Conservation (phyloP, 1,140 invertebrate species). For the Bombyx mori region DNA sequence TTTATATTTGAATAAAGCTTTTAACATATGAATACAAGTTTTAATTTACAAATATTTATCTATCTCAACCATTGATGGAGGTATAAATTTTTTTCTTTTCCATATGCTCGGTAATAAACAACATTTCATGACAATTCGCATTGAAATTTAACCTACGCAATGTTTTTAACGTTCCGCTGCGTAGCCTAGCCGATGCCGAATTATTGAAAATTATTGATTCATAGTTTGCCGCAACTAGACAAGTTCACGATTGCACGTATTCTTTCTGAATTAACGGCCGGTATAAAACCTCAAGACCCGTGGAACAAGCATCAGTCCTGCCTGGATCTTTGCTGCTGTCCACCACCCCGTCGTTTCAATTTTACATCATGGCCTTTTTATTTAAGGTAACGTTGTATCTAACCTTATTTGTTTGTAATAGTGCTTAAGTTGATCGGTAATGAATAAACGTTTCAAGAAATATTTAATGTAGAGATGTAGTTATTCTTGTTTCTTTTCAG, state of each 20-base stretch:
- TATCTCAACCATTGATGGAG: no score
- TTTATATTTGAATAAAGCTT: no score
- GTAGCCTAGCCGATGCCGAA: slow-evolving; percentile 33
- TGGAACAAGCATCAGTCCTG: slow-evolving; percentile 39
- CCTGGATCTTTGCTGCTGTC: slow-evolving; percentile 23
- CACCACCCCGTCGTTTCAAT: slow-evolving; percentile 7
- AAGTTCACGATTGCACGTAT: slow-evolving; percentile 50
- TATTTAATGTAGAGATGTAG: no score
- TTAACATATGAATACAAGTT: no score
- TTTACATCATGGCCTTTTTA: slow-evolving; percentile 46
- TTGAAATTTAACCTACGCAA: slow-evolving; percentile 29
- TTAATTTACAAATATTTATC: no score
- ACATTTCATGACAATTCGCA: neutral
- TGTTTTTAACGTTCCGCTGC: slow-evolving; percentile 27
- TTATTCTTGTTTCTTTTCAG: no score
- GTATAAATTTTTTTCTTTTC: no score
- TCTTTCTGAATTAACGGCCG: slow-evolving; percentile 42
- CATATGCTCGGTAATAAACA: neutral
- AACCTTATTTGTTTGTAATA: no score
- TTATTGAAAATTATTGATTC: slow-evolving; percentile 67
- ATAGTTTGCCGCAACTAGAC: slow-evolving; percentile 58
- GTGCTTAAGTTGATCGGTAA: no score
- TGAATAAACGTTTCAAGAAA: no score
- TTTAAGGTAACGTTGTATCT: slow-evolving; percentile 41
- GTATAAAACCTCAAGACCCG: slow-evolving; percentile 57